Evolutionary conservation across 2,888 invertebrate species (phyloP), one percentile per base, ranked within the genome.

Genomic region (Andricus curvator): DNA sequence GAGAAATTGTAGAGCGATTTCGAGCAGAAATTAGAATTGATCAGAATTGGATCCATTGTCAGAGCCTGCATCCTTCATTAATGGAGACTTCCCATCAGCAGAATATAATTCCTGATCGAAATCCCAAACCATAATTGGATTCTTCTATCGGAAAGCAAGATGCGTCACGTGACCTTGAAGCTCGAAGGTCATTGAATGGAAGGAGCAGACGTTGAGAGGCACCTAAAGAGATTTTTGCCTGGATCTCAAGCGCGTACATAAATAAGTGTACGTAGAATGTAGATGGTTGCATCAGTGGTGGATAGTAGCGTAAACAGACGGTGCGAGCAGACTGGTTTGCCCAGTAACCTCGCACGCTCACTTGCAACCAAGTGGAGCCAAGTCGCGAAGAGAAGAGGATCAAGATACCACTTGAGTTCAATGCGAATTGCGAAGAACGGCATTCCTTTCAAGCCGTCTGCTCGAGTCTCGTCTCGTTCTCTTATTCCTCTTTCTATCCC

Each of bases 321-420:
- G 80, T 81, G 82, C 66, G 84, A 78, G 82, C 84, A 89, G 89
- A 89, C 89, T 89, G 88, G 89, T 88, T 90, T 88, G 90, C 90
- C 89, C 88, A 89, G 90, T 90, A 89, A 90, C 90, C 90, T 88
- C 88, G 86, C 87, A 78, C 80, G 78, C 77, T 78, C 80, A 79
- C 77, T 78, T 78, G 41, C 79, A 82, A 62, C 78, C 83, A 68
- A 83, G 82, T 81, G 70, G 74, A 83, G 81, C 83, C 81, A 74
- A 84, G 83, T 81, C 82, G 81, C 68, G n/a, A 48, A 68, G 68
- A 68, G 25, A 82, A 80, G 84, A 87, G 85, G 81, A 86, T 84
- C 87, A 81, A 85, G 85, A 85, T 85, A 84, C 56, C 74, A 74
- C 74, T 70, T 78, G 84, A 82, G 85, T 84, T 86, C 84, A 85